A percentile compares a stretch with the other conserved stretches of the same genome.
phyloP scores from a whole-genome alignment of 1,140 invertebrate species.

The Dreissena rostriformis region DNA sequence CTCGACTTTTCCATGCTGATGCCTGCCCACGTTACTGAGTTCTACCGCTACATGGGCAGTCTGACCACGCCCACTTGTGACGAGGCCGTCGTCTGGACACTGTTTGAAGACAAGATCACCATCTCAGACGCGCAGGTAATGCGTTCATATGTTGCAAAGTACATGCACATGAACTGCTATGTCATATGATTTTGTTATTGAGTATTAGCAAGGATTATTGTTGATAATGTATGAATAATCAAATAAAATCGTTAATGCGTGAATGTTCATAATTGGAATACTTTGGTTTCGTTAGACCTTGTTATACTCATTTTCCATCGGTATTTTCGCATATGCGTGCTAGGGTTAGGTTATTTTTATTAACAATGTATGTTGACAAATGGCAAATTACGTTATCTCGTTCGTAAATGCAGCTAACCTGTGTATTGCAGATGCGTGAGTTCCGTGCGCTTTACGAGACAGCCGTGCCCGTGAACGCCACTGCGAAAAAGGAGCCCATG shows the following conservation, averaged over 20 bases:
- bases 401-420: not conserved
- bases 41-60: slow-evolving; percentile 50
- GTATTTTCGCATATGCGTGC: not conserved
- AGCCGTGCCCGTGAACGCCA: not conserved
- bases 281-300: not conserved
- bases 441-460: slow-evolving; percentile 42
- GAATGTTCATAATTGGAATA: not conserved
- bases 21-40: not conserved
- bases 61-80: slow-evolving; percentile 81
- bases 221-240: not conserved
- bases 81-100: slow-evolving; percentile 88
- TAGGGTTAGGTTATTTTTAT: not conserved
- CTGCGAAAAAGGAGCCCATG: slow-evolving; percentile 3
- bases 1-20: slow-evolving; percentile 29
- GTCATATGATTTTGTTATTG: no score
- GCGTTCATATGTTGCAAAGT: slow-evolving; percentile 27
- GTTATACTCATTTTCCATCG: not conserved
- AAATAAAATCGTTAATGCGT: not conserved
- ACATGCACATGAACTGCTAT: not conserved
- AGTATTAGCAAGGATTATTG: no score
- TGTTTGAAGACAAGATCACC: slow-evolving; percentile 84
- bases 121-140: slow-evolving; percentile 86
- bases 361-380: not conserved
- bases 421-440: slow-evolving; percentile 55
- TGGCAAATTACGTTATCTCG: not conserved